Evolutionary conservation across 53 echinoderm and acorn worm genomes (phyloP), one percentile per base, ranked within the genome.

Genomic region (Apostichopus leukothele): DNA sequence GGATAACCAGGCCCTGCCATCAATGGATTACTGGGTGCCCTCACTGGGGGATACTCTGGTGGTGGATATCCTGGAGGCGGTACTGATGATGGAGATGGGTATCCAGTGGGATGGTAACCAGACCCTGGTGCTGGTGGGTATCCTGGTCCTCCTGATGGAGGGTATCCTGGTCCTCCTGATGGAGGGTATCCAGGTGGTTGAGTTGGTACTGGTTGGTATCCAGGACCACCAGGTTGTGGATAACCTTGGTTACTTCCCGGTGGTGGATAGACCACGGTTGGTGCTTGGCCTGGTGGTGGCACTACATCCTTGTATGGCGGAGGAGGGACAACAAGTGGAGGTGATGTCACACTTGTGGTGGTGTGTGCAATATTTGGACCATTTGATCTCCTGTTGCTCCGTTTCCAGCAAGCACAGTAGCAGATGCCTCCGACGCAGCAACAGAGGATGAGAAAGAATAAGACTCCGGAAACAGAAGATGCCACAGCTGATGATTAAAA

Each of bases 271-370:
- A 18, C 81, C 22, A 23, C 19, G 14, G 81, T 18, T 81, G 20
- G 54, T 12, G 9, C 55, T 7, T 79, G 6, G 1, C n/a, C 53
- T 16, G 16, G 19, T 79, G 53, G 8, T 79, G 79, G 51, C 18
- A 51, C 51, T 50, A 77, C 77, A 81, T 81, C 23, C 20, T 81
- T 81, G 59, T 81, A 81, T 54, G 54, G 19, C 1, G 81, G 81
- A 22, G 81, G 81, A 55, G 81, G 81, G 71, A 16, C 16, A 71
- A 18, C 71, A 14, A 71, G 6, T n/a, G 71, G 18, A 16, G 18
- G 16, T 71, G 71, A 71, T 71, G 71, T 71, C 71, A 71, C 18
- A 6, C 16, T 71, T 6, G 71, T 71, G 71, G 71, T 71, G 20
- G 71, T 16, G 1, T 71, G 71, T 18, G 20, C 3, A 20, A 19